These are phyloP conservation scores for Caradrina kadenii DNA, from an alignment of 2,888 invertebrate species.

Conservation along the genomic window DNA sequence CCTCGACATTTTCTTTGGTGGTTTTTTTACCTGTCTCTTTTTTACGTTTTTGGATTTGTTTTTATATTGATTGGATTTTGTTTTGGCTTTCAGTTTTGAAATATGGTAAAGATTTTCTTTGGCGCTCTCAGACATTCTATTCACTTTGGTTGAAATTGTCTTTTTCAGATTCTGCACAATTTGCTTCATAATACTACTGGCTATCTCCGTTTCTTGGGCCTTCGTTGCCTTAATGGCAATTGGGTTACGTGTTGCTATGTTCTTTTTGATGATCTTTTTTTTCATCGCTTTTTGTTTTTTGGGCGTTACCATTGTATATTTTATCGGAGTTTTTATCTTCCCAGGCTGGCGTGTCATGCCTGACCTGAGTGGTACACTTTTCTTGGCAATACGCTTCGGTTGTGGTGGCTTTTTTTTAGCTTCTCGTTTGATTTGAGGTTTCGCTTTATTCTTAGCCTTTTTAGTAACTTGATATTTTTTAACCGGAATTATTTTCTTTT, in stretches of 20 bases:
- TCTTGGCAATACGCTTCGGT: constrained; percentile 42
- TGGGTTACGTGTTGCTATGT: constrained; percentile 56
- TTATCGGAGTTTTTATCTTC: constrained; percentile 44
- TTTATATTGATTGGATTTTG: constrained; percentile 11
- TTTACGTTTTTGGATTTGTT: constrained; percentile 27
- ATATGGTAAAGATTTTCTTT: neutral
- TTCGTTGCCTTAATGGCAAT: constrained; percentile 43
- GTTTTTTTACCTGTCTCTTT: constrained; percentile 44
- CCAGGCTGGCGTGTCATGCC: neutral
- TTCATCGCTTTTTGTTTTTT: constrained; percentile 18
- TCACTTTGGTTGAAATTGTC: constrained; percentile 46
- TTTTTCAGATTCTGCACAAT: constrained; percentile 34
- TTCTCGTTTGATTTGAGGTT: constrained; percentile 16
- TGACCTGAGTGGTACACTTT: constrained; percentile 22
- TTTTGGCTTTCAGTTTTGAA: constrained; percentile 9
- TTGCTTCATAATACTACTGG: constrained; percentile 64
- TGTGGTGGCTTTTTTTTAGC: constrained; percentile 21
- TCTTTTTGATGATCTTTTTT: constrained; percentile 57
- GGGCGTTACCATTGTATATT: constrained; percentile 32
- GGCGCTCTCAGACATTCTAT: constrained; percentile 26
- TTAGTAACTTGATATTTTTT: neutral
- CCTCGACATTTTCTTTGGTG: too few species aligned
- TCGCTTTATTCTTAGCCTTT: constrained; percentile 5
- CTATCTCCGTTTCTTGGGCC: constrained; percentile 55
- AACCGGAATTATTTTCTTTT: neutral